Base-by-base conservation (phyloP, 2,797 vertebrate genomes). In the Hipposideros larvatus region DNA sequence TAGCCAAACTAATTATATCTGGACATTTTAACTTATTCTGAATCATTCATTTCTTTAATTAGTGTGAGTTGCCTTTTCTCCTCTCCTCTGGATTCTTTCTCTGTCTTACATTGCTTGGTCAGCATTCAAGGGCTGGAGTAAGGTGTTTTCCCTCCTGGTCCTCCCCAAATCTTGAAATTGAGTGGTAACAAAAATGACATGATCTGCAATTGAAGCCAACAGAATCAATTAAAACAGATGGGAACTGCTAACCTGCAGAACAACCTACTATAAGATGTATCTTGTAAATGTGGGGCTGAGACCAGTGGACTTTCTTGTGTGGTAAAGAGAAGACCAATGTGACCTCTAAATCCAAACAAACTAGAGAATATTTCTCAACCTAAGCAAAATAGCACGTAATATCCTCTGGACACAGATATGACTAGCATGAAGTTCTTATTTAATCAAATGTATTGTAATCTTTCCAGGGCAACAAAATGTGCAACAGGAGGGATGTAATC, bases 1-100 rank as follows among this genome's bases (percentile, higher is more conserved):
- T 4, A 88, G 65, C 21, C 71, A 66, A 61, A 79, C 57, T 63
- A 79, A 94, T 53, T 73, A 70, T 41, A 87, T 48, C 43, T 66
- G 82, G 61, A 28, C 46, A 51, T 61, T 91, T 93, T 37, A 95
- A 93, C 26, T 82, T 82, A 78, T 63, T 87, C 61, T 89, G 83
- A 43, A 55, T 71, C 46, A 53, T 43, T 53, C 70, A 37, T 77
- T 80, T 85, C 61, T 88, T 85, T 82, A 59, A 82, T 92, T 92
- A 59, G 28, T n/a, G 34, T 63, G 26, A 26, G 13, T 21, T 87
- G 43, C n/a, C 80, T 59, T 80, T 87, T 74, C 34, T 89, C 66
- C 53, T 86, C 79, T 77, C 46, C 6, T 26, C 53, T 68, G n/a
- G 46, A 57, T 41, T 41, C 15, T 61, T 43, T n/a, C 11, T 57